phyloP scores from a whole-genome alignment of 2,797 vertebrate genomes.

The Tadarida brasiliensis region DNA sequence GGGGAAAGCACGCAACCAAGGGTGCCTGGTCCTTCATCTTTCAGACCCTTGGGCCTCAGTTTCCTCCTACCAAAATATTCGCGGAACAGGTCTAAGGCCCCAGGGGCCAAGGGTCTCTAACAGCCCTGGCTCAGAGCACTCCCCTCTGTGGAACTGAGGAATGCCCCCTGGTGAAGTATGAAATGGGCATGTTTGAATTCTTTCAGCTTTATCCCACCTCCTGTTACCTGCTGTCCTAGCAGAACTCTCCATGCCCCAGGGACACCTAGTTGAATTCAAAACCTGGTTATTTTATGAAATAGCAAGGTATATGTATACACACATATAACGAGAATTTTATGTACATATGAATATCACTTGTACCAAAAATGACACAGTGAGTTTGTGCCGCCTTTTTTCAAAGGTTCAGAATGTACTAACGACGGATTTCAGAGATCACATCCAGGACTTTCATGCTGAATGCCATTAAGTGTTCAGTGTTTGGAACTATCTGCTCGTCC shows the following conservation, averaged over 20 bases:
- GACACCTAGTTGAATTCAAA: background rate
- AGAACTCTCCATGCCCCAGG: background rate
- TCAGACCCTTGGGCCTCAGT: background rate
- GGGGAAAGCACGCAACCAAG: background rate
- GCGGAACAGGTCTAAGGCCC: background rate
- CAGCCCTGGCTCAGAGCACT: background rate
- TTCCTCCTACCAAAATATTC: background rate
- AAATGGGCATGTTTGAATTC: background rate
- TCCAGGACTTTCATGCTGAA: background rate
- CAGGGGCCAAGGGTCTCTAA: background rate
- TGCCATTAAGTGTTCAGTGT: background rate
- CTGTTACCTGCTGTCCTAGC: background rate
- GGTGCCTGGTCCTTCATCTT: background rate
- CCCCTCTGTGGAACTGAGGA: background rate
- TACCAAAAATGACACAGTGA: background rate
- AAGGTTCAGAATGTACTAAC: background rate
- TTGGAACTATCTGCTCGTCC: conserved; percentile 41
- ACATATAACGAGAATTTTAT: background rate
- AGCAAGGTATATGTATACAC: background rate
- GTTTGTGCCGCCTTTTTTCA: background rate
- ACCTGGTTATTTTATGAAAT: background rate
- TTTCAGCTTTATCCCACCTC: background rate
- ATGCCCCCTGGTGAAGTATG: background rate
- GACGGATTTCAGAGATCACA: background rate
- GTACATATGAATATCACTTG: background rate